These are phyloP conservation scores for Pipistrellus pygmaeus DNA, from an alignment of 2,797 vertebrate species.

Conservation along the genomic window DNA sequence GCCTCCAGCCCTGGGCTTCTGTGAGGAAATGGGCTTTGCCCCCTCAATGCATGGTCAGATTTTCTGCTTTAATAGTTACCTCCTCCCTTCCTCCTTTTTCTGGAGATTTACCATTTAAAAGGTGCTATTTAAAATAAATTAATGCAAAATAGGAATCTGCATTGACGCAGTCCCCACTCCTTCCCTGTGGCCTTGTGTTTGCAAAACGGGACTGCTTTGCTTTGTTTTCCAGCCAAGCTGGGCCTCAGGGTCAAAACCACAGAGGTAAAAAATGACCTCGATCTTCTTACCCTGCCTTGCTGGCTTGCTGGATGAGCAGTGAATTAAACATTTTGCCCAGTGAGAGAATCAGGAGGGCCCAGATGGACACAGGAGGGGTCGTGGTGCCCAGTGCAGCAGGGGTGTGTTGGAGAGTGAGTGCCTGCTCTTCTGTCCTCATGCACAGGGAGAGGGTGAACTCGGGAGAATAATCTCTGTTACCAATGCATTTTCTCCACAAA, in stretches of 20 bases:
- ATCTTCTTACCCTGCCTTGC: constrained; percentile 33
- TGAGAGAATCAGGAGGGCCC: background rate
- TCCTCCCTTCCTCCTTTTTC: background rate
- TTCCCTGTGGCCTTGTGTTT: background rate
- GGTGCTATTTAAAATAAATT: constrained; percentile 56
- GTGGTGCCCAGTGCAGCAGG: background rate
- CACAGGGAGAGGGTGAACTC: background rate
- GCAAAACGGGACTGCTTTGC: background rate
- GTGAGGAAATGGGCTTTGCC: background rate
- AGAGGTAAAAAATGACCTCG: background rate
- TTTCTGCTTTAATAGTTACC: background rate
- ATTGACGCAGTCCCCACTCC: background rate
- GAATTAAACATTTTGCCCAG: constrained; percentile 18
- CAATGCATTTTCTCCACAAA: constrained; percentile 49
- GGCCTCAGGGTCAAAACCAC: background rate
- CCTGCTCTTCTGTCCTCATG: background rate
- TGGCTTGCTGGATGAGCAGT: background rate
- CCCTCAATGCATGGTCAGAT: background rate
- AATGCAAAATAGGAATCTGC: constrained; percentile 11
- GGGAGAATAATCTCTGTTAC: constrained; percentile 41
- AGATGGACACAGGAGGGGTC: constrained; percentile 18
- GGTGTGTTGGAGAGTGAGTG: background rate
- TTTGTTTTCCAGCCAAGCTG: background rate
- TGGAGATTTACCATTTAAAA: constrained; percentile 21
- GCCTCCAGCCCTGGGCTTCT: constrained; percentile 15